These are phyloP conservation scores for Holothuria scabra DNA, from an alignment of 53 echinoderm and acorn worm species.

Conservation along the genomic window DNA sequence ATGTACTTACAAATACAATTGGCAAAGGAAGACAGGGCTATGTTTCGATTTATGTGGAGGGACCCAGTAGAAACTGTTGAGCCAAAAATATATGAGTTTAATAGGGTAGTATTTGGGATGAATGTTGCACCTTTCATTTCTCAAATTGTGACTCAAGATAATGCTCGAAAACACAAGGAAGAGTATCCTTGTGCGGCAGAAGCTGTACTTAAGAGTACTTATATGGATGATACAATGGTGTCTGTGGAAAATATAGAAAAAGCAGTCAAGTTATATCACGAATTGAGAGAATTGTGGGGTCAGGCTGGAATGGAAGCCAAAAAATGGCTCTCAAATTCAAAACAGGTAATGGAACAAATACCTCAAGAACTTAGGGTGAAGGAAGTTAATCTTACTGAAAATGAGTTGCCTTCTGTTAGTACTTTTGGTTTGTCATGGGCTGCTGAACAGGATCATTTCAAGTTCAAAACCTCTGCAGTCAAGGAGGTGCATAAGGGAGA, in stretches of 20 bases:
- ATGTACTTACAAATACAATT: slow-evolving; percentile 31
- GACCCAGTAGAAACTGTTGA: background rate
- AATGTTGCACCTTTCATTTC: slow-evolving; percentile 37
- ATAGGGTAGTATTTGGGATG: slow-evolving; percentile 27
- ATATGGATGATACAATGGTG: slow-evolving; percentile 36
- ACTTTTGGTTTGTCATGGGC: slow-evolving; percentile 75
- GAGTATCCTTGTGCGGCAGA: slow-evolving; percentile 28
- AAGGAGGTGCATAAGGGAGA: background rate
- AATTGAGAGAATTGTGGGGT: slow-evolving; percentile 29
- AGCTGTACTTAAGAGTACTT: slow-evolving; percentile 20
- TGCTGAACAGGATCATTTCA: slow-evolving; percentile 66
- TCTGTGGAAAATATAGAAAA: slow-evolving; percentile 17
- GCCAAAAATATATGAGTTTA: slow-evolving; percentile 43
- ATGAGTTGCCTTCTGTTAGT: slow-evolving; percentile 55
- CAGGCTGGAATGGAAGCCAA: slow-evolving; percentile 17
- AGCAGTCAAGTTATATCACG: slow-evolving; percentile 2
- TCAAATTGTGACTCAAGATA: slow-evolving; percentile 29
- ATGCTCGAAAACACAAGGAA: slow-evolving; percentile 5
- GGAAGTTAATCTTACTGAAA: slow-evolving; percentile 55
- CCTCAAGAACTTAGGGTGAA: slow-evolving; percentile 63
- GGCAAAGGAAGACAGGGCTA: slow-evolving; percentile 19
- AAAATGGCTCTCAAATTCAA: slow-evolving; percentile 67
- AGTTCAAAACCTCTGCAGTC: slow-evolving; percentile 41
- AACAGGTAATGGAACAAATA: slow-evolving; percentile 54
- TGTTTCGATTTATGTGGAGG: slow-evolving; percentile 52